A percentile compares a stretch with the other conserved stretches of the same genome.
phyloP scores from a whole-genome alignment of 2,888 invertebrate genomes.

The Morpho deidamia region DNA sequence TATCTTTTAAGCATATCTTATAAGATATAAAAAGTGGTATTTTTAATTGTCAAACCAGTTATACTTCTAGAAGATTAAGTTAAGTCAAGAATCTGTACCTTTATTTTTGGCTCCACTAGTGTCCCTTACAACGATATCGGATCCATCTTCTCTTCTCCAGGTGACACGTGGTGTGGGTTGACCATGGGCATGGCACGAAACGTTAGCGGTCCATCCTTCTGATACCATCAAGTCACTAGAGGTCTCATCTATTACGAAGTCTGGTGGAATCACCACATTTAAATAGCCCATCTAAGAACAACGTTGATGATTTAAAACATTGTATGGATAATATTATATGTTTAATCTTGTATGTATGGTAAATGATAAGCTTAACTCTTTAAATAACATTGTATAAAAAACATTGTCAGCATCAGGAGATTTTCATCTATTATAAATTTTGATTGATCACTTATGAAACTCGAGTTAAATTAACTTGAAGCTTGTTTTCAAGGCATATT shows the following conservation, averaged over 20 bases:
- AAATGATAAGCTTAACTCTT: too few relatives aligned
- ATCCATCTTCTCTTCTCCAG: constrained; percentile 91
- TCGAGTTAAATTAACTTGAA: too few relatives aligned
- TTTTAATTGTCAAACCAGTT: too few relatives aligned
- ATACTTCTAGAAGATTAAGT: too few relatives aligned
- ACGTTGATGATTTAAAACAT: too few relatives aligned
- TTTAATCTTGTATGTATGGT: too few relatives aligned
- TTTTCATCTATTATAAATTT: too few relatives aligned
- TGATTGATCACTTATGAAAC: too few relatives aligned
- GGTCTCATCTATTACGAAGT: constrained; percentile 91
- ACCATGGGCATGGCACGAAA: constrained; percentile 86
- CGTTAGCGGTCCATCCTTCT: constrained; percentile 86
- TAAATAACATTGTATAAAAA: too few relatives aligned
- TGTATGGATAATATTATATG: too few relatives aligned
- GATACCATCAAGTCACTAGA: constrained; percentile 93
- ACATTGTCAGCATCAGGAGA: too few relatives aligned
- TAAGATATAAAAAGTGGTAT: background rate
- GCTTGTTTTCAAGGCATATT: too few relatives aligned
- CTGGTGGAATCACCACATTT: constrained; percentile 94
- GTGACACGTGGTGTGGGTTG: constrained; percentile 88
- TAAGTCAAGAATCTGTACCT: constrained; percentile 51
- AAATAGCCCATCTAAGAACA: constrained; percentile 85
- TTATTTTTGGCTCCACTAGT: constrained; percentile 80
- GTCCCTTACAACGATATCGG: constrained; percentile 87
- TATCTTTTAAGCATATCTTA: background rate